A percentile compares a stretch with the other conserved stretches of the same genome.
Evolutionary conservation across 2,888 invertebrate species (phyloP).

Genomic region (Antheraea assamensis): DNA sequence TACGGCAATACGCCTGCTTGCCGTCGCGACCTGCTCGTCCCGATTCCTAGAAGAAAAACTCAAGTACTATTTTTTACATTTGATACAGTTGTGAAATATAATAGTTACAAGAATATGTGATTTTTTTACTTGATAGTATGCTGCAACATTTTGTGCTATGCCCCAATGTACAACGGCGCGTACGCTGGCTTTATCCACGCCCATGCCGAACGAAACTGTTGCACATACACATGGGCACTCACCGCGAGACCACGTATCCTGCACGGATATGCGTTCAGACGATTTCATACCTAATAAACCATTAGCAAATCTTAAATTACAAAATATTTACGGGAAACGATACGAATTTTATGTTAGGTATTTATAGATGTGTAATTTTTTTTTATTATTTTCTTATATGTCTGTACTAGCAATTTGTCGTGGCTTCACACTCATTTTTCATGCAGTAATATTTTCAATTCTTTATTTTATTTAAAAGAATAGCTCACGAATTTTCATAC

Average conservation of each 20-base stretch:
- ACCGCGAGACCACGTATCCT: slow-evolving; percentile 96
- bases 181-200: slow-evolving; percentile 97
- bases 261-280: slow-evolving; percentile 88
- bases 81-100: not conserved
- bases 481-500: too few relatives aligned
- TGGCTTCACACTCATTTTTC: too few relatives aligned
- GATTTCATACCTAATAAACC: slow-evolving; percentile 84
- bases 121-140: slow-evolving; percentile 88
- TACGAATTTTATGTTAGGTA: not conserved
- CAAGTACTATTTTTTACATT: not conserved
- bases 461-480: too few relatives aligned
- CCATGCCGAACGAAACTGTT: slow-evolving; percentile 99
- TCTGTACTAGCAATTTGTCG: too few relatives aligned
- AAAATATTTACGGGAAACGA: not conserved
- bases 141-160: slow-evolving; percentile 95
- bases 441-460: too few relatives aligned
- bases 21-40: slow-evolving; percentile 98
- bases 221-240: slow-evolving; percentile 95
- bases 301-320: not conserved
- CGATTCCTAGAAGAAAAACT: slow-evolving; percentile 85
- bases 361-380: too few relatives aligned
- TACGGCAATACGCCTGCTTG: slow-evolving; percentile 91
- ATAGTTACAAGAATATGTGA: not conserved
- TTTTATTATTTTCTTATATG: too few relatives aligned
- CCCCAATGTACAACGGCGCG: slow-evolving; percentile 99